These are phyloP conservation scores for Epinephelus moara DNA, from an alignment of 2,113 vertebrate species.

Conservation along the genomic window DNA sequence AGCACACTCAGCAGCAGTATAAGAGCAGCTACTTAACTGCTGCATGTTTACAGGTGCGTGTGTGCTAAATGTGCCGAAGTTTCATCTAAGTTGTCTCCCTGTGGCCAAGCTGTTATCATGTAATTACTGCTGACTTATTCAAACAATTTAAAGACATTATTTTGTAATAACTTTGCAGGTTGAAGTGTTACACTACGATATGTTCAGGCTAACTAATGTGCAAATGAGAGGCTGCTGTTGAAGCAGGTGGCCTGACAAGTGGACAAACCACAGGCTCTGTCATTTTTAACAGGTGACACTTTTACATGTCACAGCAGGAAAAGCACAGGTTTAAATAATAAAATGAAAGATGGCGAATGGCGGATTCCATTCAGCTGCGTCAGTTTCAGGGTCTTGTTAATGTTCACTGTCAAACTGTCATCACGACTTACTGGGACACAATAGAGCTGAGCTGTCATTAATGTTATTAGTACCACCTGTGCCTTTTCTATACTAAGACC, in stretches of 20 bases:
- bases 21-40: conserved; percentile 40
- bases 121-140: conserved; percentile 23
- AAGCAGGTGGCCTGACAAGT: not conserved
- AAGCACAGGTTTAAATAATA: not conserved
- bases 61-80: conserved; percentile 36
- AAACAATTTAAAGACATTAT: conserved; percentile 7
- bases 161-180: conserved; percentile 21
- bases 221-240: not conserved
- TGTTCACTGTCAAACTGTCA: not conserved
- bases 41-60: conserved; percentile 32
- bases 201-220: not conserved
- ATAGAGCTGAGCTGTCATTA: not conserved
- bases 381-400: not conserved
- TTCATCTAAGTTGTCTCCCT: not conserved
- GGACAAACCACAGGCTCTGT: not conserved
- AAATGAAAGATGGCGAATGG: not conserved
- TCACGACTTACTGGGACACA: not conserved
- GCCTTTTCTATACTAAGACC: not conserved
- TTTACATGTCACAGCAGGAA: not conserved
- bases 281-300: not conserved
- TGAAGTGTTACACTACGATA: not conserved
- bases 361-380: not conserved
- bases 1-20: conserved; percentile 66
- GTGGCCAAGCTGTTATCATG: not conserved
- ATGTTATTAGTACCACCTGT: not conserved